phyloP scores from a whole-genome alignment of 2,113 vertebrate species.

The Sorex fumeus region DNA sequence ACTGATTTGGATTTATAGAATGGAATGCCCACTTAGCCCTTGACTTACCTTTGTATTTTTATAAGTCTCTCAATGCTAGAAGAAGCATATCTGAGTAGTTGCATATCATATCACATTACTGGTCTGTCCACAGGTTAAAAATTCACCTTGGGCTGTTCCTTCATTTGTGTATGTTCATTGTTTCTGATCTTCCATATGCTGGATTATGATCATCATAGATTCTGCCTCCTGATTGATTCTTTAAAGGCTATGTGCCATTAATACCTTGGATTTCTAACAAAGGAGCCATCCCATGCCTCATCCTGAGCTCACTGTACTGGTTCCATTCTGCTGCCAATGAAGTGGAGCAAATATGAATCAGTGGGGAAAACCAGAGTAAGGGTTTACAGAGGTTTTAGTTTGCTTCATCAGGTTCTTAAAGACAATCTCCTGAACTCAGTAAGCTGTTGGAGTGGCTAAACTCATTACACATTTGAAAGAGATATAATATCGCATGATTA shows the following conservation, averaged over 20 bases:
- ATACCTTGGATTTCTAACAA: background rate
- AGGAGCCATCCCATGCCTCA: background rate
- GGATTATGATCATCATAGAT: slow-evolving; percentile 1
- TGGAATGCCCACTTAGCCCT: background rate
- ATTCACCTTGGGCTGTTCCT: background rate
- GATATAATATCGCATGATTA: background rate
- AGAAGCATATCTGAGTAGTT: background rate
- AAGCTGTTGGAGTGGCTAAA: background rate
- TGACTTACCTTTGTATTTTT: background rate
- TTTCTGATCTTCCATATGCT: background rate
- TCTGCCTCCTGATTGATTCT: background rate
- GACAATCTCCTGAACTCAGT: background rate
- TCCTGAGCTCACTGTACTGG: background rate
- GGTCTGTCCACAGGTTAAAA: background rate
- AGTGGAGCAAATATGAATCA: background rate
- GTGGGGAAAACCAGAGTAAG: background rate
- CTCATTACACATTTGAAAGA: background rate
- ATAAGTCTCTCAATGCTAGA: background rate
- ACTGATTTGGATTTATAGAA: background rate
- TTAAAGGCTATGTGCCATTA: background rate
- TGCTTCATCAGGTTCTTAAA: background rate
- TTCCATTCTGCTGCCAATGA: background rate
- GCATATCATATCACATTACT: background rate
- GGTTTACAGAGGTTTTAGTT: background rate
- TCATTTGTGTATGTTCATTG: background rate